phyloP scores from a whole-genome alignment of 2,113 vertebrate genomes.

The Scolopax mira region DNA sequence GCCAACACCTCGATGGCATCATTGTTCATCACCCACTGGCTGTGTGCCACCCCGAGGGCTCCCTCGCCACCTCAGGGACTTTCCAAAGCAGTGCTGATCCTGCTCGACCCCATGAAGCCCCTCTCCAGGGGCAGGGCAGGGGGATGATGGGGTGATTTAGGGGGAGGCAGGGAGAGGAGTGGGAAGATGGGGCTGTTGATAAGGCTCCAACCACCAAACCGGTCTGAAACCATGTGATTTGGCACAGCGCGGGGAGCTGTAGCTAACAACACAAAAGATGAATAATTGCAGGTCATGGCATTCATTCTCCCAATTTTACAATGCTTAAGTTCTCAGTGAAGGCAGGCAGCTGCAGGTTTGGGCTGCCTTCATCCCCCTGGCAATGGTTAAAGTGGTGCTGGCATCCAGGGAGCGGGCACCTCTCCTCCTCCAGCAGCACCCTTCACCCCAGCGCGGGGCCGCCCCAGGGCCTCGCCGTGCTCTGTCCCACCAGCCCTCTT shows the following conservation, averaged over 20 bases:
- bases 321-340: not conserved
- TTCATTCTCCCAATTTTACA: conserved; percentile 21
- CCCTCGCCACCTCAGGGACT: not conserved
- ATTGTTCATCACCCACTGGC: not conserved
- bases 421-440: not conserved
- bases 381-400: not conserved
- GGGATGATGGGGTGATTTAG: accelerated
- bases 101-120: not conserved
- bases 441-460: accelerated
- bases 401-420: accelerated
- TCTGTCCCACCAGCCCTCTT: accelerated
- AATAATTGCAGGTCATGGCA: conserved; percentile 20
- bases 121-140: not conserved
- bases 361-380: not conserved
- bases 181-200: conserved; percentile 1
- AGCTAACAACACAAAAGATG: conserved; percentile 53
- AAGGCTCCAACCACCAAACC: conserved; percentile 14
- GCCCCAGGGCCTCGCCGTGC: accelerated
- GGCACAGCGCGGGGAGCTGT: not conserved
- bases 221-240: conserved; percentile 29
- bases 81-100: not conserved
- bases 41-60: not conserved
- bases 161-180: not conserved
- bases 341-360: conserved; percentile 40
- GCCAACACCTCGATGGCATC: not conserved